Conservation (phyloP, 1,140 invertebrate species). For the Phenacoccus solenopsis region DNA sequence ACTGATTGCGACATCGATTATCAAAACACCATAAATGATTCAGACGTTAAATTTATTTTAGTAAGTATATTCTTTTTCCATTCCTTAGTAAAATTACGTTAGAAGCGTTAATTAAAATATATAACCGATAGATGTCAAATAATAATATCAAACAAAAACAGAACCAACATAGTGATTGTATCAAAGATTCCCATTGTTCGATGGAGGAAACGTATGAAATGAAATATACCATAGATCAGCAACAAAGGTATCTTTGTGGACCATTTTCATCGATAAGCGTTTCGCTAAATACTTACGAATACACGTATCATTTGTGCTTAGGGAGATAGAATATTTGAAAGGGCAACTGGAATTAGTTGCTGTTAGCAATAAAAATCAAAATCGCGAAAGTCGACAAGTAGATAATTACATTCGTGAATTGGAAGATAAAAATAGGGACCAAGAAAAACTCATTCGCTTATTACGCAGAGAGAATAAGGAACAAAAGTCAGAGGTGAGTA, state of each 20-base stretch:
- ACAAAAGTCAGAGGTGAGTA: neutral
- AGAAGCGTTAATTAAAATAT: neutral
- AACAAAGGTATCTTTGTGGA: neutral
- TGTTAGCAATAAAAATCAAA: neutral
- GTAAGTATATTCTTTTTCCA: neutral
- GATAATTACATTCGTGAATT: slow-evolving; percentile 9
- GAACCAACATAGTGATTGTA: neutral
- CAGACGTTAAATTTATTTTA: slow-evolving; percentile 11
- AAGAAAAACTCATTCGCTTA: neutral
- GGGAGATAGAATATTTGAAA: slow-evolving; percentile 7
- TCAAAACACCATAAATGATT: neutral
- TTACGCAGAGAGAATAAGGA: slow-evolving; percentile 5
- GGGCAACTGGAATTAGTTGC: neutral
- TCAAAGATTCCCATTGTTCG: neutral
- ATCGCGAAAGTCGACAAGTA: neutral
- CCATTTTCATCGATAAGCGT: neutral
- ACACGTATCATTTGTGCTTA: neutral
- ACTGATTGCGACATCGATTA: neutral
- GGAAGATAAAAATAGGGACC: neutral
- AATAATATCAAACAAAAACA: neutral
- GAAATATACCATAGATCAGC: slow-evolving; percentile 4
- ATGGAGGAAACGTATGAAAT: neutral
- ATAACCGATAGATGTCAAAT: neutral
- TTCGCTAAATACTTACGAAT: neutral
- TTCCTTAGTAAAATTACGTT: neutral